Base-by-base conservation (phyloP, 2,888 invertebrate genomes). In the Branchellion lobata region DNA sequence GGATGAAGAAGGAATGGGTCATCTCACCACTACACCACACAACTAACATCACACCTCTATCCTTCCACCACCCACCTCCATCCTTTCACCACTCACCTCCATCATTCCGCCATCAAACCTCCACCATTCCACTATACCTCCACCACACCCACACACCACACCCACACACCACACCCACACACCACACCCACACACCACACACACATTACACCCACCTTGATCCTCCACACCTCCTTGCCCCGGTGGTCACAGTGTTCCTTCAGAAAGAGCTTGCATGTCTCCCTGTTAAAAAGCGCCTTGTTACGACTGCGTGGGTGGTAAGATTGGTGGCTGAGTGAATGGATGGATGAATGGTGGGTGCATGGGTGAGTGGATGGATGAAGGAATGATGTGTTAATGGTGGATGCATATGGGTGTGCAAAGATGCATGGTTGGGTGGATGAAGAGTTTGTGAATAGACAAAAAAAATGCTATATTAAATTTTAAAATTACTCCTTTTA, bases 261-360 rank as follows among this genome's bases (percentile, higher is more conserved):
- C 27, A 97, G 89, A 86, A 94, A 95, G 84, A 95, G 90, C 84
- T 92, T 91, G 85, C 92, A 77, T 21, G 77, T 33, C 1, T 77
- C 77, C 21, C 77, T 24, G 40, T 77, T 77, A 34, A 77, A 77
- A 18, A 77, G 65, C n/a, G 53, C 57, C 57, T 40, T 61, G 77
- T 65, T 77, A 65, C 77, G 77, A 77, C 77, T 77, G 33, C 8
- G n/a, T 21, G 61, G 24, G 61, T 24, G 3, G 24, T 3, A n/a
- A 8, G 5, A 14, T 40, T 40, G 40, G 5, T 40, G 40, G 40
- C 8, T 40, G 40, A 40, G 40, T 40, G 40, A 14, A 8, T 40
- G 40, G 40, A 8, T 40, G 40, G 40, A 14, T 40, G 40, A 40
- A 14, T 40, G 40, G 40, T 40, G 5, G 40, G 5, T 40, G 40